These are phyloP conservation scores for Myrmecobius fasciatus DNA, from an alignment of 2,113 vertebrate species.

Conservation along the genomic window DNA sequence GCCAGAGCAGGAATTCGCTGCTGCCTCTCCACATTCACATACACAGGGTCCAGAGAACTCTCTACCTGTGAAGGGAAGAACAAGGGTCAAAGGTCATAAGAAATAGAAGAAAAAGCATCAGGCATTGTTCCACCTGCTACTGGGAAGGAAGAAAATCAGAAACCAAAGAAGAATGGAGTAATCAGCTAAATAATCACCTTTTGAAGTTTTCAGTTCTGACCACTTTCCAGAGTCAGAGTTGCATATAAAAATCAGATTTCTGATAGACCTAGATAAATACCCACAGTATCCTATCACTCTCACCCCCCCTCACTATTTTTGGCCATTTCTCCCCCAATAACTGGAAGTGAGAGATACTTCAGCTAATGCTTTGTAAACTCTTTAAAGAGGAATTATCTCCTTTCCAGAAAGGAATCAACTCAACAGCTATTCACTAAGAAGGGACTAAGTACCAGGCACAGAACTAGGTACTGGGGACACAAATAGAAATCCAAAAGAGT, in stretches of 20 bases:
- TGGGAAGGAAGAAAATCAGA: not conserved
- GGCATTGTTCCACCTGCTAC: not conserved
- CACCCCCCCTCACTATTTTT: not conserved
- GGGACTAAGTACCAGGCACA: not conserved
- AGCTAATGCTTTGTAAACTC: not conserved
- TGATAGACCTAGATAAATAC: not conserved
- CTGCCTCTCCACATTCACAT: conserved; percentile 90
- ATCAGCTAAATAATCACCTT: not conserved
- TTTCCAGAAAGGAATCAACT: not conserved
- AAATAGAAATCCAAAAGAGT: not conserved
- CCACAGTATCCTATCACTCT: not conserved
- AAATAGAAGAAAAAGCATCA: not conserved
- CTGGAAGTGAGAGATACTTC: not conserved
- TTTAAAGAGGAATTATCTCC: not conserved
- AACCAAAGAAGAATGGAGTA: not conserved
- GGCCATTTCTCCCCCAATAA: not conserved
- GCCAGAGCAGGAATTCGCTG: conserved; percentile 53
- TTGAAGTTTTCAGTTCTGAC: not conserved
- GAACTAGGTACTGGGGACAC: not conserved
- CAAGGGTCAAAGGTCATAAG: not conserved
- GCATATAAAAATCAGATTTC: not conserved
- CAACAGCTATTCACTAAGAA: not conserved
- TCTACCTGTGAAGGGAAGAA: conserved; percentile 27
- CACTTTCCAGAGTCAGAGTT: not conserved
- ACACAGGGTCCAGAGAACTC: conserved; percentile 81